These are phyloP conservation scores for Trichomalopsis sarcophagae DNA, from an alignment of 1,140 invertebrate species.

Conservation along the genomic window DNA sequence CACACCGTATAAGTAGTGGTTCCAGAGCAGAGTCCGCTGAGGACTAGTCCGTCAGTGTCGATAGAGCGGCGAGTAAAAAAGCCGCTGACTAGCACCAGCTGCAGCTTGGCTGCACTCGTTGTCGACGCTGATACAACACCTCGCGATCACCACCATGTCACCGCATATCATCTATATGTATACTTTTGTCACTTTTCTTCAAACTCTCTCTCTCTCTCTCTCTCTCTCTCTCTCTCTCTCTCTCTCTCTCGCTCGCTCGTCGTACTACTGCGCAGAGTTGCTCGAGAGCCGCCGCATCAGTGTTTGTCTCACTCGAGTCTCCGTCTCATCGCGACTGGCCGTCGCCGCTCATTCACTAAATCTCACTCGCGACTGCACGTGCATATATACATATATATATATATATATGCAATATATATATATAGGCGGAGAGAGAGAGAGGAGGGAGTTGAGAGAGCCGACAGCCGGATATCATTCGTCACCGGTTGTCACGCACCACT, in stretches of 20 bases:
- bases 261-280: not conserved
- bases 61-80: slow-evolving; percentile 24
- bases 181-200: not conserved
- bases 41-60: slow-evolving; percentile 57
- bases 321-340: not conserved
- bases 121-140: not conserved
- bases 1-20: slow-evolving; percentile 49
- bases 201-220: not conserved
- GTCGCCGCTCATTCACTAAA: not conserved
- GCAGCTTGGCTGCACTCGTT: slow-evolving; percentile 53
- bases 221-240: not conserved
- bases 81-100: slow-evolving; percentile 58
- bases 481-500: slow-evolving; percentile 13
- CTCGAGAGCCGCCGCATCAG: not conserved
- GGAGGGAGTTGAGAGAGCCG: not conserved
- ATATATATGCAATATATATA: too few relatives aligned
- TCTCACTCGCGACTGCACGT: not conserved
- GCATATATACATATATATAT: not conserved
- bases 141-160: slow-evolving; percentile 63
- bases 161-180: slow-evolving; percentile 52
- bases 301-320: slow-evolving; percentile 22
- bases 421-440: not conserved
- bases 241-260: not conserved
- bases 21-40: slow-evolving; percentile 10
- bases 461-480: slow-evolving; percentile 38